phyloP scores from a whole-genome alignment of 2,113 vertebrate species.

The Trachemys scripta region DNA sequence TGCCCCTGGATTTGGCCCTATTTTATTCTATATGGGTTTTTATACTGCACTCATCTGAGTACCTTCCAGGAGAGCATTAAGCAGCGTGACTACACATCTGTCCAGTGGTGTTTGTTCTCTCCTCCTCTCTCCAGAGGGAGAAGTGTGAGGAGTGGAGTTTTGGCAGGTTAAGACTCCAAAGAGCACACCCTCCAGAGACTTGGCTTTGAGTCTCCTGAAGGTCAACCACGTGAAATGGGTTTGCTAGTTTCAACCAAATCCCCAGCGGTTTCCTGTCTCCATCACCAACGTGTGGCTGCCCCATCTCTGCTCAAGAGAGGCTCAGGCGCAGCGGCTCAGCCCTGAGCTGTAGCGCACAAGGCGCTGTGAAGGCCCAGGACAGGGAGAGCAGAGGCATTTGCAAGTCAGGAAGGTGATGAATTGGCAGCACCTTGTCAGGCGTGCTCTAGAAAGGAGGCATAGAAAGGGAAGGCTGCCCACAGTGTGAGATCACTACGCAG shows the following conservation, averaged over 20 bases:
- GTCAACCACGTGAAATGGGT: not conserved
- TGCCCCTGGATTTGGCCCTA: too few species aligned
- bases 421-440: not conserved
- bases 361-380: not conserved
- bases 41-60: not conserved
- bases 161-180: not conserved
- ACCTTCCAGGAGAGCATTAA: not conserved
- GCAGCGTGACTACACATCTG: not conserved
- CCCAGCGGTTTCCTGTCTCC: not conserved
- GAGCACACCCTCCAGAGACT: not conserved
- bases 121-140: not conserved
- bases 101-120: not conserved
- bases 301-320: not conserved
- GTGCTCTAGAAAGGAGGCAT: conserved; percentile 26
- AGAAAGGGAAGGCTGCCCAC: conserved; percentile 32
- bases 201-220: not conserved
- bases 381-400: not conserved
- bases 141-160: not conserved
- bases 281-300: not conserved
- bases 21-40: not conserved
- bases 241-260: not conserved
- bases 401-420: conserved; percentile 16
- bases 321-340: not conserved
- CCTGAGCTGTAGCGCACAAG: accelerated
- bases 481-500: conserved; percentile 39